These are phyloP conservation scores for Mythimna impura DNA, from an alignment of 2,888 invertebrate genomes.

Conservation along the genomic window DNA sequence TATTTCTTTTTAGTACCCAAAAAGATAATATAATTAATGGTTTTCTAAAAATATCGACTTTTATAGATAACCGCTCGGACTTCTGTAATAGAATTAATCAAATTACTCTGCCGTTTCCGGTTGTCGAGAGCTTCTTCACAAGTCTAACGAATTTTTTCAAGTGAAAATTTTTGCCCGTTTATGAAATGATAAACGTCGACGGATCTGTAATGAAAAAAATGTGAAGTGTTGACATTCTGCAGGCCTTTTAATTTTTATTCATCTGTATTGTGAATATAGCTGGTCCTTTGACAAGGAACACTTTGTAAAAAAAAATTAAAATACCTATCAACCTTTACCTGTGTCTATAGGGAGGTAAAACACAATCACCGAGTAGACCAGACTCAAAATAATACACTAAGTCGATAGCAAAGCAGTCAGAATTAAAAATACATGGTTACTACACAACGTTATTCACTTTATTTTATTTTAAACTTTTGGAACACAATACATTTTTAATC, in stretches of 20 bases:
- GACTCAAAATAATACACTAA: not conserved
- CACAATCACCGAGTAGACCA: too few species aligned
- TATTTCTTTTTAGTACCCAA: not conserved
- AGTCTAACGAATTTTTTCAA: conserved; percentile 35
- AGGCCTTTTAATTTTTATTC: not conserved
- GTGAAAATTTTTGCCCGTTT: conserved; percentile 35
- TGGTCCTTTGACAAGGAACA: not conserved
- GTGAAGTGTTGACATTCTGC: conserved; percentile 6
- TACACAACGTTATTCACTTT: too few species aligned
- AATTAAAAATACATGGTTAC: too few species aligned
- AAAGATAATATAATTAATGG: conserved; percentile 13
- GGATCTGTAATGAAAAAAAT: conserved; percentile 25
- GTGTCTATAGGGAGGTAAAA: too few species aligned
- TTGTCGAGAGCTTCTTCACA: conserved; percentile 44
- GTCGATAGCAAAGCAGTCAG: not conserved
- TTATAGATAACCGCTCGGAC: conserved; percentile 20
- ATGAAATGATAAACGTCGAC: conserved; percentile 41
- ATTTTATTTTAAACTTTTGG: too few species aligned
- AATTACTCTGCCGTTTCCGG: conserved; percentile 68
- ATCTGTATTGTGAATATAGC: not conserved
- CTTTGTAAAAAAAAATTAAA: not conserved
- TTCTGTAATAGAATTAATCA: conserved; percentile 68
- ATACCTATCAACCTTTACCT: too few species aligned
- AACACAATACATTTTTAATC: not conserved
- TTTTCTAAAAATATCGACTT: conserved; percentile 15